Percentiles rank a stretch among this genome's conserved stretches.
Evolutionary conservation across 2,113 vertebrate species (phyloP).

Genomic region (Cyanocitta stelleri): DNA sequence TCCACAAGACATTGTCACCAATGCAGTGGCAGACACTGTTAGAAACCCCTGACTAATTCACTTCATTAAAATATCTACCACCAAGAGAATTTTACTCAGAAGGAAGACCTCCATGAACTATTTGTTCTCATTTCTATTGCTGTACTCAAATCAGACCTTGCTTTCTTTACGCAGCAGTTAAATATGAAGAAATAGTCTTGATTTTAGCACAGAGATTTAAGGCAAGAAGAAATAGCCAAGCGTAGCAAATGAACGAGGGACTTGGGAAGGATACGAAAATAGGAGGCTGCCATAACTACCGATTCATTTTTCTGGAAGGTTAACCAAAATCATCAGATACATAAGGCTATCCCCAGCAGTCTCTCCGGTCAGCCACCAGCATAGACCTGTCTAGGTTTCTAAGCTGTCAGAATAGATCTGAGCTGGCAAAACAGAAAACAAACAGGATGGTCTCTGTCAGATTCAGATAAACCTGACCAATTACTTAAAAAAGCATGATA

Average conservation of each 20-base stretch:
- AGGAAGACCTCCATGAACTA: background rate
- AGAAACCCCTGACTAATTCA: background rate
- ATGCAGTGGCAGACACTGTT: background rate
- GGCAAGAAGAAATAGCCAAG: background rate
- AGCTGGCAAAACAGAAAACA: background rate
- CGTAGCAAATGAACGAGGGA: rapidly evolving
- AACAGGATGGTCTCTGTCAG: background rate
- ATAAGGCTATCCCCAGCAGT: background rate
- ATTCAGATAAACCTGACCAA: background rate
- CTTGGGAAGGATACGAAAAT: background rate
- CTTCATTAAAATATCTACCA: background rate
- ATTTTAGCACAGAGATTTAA: background rate
- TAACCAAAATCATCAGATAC: background rate
- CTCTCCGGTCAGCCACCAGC: background rate
- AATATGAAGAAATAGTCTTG: background rate
- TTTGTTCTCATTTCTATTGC: background rate
- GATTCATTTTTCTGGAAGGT: background rate
- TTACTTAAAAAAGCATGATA: background rate
- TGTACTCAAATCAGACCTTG: background rate
- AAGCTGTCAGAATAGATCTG: background rate
- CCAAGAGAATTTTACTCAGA: background rate
- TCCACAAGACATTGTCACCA: background rate
- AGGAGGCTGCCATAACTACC: background rate
- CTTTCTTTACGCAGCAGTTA: background rate
- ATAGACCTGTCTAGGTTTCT: background rate